These are phyloP conservation scores for Sisor rabdophorus DNA, from an alignment of 2,113 vertebrate species.

Conservation along the genomic window DNA sequence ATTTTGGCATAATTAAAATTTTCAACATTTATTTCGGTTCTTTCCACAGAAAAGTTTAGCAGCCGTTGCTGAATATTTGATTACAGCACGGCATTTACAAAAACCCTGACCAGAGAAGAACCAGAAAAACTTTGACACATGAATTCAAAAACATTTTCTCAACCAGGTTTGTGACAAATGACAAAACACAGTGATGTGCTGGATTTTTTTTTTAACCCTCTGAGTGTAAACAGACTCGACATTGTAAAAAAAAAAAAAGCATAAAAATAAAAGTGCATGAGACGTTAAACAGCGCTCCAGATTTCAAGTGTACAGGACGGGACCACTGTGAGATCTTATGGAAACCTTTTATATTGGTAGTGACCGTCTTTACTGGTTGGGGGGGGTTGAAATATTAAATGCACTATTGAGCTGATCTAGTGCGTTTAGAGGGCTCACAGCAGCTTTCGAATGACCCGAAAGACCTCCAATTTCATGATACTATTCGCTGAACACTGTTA, in stretches of 20 bases:
- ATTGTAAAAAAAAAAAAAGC: background rate
- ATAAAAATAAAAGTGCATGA: slow-evolving; percentile 36
- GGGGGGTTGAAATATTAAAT: no score
- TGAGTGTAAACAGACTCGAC: slow-evolving; percentile 1
- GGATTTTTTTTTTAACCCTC: slow-evolving; percentile 1
- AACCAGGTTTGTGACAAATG: background rate
- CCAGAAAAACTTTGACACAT: background rate
- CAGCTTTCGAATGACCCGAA: background rate
- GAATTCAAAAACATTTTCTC: background rate
- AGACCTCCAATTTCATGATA: background rate
- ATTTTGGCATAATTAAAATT: background rate
- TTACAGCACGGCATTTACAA: background rate
- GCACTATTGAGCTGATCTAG: background rate
- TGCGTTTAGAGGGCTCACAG: background rate
- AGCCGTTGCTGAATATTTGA: background rate
- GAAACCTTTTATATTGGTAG: slow-evolving; percentile 20
- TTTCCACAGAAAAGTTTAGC: background rate
- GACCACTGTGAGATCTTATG: background rate
- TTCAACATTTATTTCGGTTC: background rate
- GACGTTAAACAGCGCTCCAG: slow-evolving; percentile 24
- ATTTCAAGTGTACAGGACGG: slow-evolving; percentile 10
- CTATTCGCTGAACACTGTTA: background rate
- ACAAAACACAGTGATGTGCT: slow-evolving; percentile 7
- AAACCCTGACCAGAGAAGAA: background rate
- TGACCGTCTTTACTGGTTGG: background rate